phyloP scores from a whole-genome alignment of 2,888 invertebrate species.

The Dusona sp. region DNA sequence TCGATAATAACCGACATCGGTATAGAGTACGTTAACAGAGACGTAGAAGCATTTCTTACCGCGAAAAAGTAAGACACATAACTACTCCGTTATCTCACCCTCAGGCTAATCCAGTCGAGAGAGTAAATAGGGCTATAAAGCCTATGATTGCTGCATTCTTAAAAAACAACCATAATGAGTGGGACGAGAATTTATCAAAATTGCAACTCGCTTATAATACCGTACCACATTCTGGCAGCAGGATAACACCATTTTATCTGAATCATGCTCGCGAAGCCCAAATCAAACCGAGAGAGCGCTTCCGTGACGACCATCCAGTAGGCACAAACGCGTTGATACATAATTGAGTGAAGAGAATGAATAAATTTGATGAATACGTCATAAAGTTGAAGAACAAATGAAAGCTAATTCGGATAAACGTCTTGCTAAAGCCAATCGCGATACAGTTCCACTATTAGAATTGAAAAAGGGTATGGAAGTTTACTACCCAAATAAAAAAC shows the following conservation, averaged over 20 bases:
- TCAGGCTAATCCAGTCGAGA: conserved; percentile 49
- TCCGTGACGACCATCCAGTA: not conserved
- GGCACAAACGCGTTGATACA: not conserved
- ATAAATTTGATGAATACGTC: conserved; percentile 61
- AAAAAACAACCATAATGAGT: conserved; percentile 56
- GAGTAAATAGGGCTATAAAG: conserved; percentile 57
- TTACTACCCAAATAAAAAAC: no score
- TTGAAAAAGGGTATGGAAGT: conserved; percentile 27
- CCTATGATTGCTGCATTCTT: conserved; percentile 59
- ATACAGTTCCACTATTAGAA: conserved; percentile 33
- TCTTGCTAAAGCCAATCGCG: conserved; percentile 37
- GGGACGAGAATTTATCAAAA: conserved; percentile 62
- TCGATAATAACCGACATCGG: conserved; percentile 44
- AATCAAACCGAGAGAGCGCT: not conserved
- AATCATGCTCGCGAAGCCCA: conserved; percentile 63
- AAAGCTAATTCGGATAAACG: conserved; percentile 30
- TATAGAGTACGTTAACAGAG: conserved; percentile 36
- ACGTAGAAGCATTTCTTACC: conserved; percentile 6
- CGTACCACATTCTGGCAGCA: conserved; percentile 56
- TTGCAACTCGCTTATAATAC: conserved; percentile 65
- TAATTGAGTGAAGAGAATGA: conserved; percentile 49
- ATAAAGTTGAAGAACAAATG: conserved; percentile 41
- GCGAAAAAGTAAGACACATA: conserved; percentile 33
- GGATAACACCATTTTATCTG: conserved; percentile 63
- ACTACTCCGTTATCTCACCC: conserved; percentile 42